Percentiles rank a stretch among this genome's conserved stretches.
These are phyloP conservation scores for Cryptophagus acutangulus DNA, from an alignment of 2,888 invertebrate species.

Conservation along the genomic window DNA sequence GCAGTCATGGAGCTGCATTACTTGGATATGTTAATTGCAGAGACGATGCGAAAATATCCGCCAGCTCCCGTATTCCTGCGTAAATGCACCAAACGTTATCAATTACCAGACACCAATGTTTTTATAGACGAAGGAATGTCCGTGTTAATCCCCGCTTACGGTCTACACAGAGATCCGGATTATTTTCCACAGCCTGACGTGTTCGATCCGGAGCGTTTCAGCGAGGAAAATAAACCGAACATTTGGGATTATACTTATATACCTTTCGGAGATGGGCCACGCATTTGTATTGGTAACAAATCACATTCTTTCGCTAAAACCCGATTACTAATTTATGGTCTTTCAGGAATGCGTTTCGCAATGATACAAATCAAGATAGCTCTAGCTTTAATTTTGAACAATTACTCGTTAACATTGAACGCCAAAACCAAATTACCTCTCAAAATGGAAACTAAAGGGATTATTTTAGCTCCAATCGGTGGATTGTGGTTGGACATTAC, in stretches of 20 bases:
- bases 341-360: conserved; percentile 54
- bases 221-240: conserved; percentile 46
- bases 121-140: conserved; percentile 51
- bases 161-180: conserved; percentile 55
- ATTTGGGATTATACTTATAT: conserved; percentile 51
- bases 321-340: conserved; percentile 5
- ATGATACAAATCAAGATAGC: conserved; percentile 54
- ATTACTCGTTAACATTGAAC: conserved; percentile 42
- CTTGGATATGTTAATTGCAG: conserved; percentile 50
- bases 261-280: conserved; percentile 55
- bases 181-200: conserved; percentile 54
- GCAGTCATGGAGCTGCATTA: conserved; percentile 48
- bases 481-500: conserved; percentile 45
- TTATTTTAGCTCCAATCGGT: conserved; percentile 42
- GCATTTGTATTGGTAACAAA: conserved; percentile 52
- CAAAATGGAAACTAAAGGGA: conserved; percentile 45
- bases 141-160: conserved; percentile 54
- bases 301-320: too few relatives aligned
- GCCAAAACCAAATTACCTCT: conserved; percentile 41
- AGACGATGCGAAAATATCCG: conserved; percentile 57
- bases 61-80: conserved; percentile 52
- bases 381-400: conserved; percentile 48
- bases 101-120: conserved; percentile 49
- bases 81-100: conserved; percentile 51
- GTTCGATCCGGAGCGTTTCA: conserved; percentile 57